These are phyloP conservation scores for Phalanger gymnotis DNA, from an alignment of 2,797 vertebrate species.

Conservation along the genomic window DNA sequence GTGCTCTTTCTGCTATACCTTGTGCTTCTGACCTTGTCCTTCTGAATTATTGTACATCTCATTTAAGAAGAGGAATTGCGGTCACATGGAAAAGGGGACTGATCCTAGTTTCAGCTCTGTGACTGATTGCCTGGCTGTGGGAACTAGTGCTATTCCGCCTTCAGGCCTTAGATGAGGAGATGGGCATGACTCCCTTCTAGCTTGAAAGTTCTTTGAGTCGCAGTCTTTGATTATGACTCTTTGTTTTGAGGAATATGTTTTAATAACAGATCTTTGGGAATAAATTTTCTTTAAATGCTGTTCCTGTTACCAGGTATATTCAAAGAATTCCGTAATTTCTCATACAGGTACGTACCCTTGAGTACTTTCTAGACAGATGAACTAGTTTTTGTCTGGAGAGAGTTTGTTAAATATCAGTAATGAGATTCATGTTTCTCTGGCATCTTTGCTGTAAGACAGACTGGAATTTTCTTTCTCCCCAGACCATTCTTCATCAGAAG, in stretches of 20 bases:
- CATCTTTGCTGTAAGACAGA: neutral
- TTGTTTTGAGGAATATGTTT: neutral
- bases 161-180: neutral
- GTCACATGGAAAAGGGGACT: neutral
- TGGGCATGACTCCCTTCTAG: neutral
- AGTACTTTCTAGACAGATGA: neutral
- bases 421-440: neutral
- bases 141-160: neutral
- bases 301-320: neutral
- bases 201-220: neutral
- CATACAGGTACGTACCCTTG: neutral
- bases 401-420: neutral
- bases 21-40: neutral
- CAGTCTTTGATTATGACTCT: neutral
- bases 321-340: neutral
- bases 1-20: neutral
- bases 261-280: neutral
- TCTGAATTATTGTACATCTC: neutral
- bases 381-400: neutral
- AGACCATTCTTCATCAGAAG: slow-evolving; percentile 21
- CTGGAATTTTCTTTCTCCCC: slow-evolving; percentile 9
- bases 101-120: neutral
- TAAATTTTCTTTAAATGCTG: neutral
- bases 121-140: neutral
- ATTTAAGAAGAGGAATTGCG: neutral